These are phyloP conservation scores for Pseudachorutes palmiensis DNA, from an alignment of 1,140 invertebrate genomes.

Conservation along the genomic window DNA sequence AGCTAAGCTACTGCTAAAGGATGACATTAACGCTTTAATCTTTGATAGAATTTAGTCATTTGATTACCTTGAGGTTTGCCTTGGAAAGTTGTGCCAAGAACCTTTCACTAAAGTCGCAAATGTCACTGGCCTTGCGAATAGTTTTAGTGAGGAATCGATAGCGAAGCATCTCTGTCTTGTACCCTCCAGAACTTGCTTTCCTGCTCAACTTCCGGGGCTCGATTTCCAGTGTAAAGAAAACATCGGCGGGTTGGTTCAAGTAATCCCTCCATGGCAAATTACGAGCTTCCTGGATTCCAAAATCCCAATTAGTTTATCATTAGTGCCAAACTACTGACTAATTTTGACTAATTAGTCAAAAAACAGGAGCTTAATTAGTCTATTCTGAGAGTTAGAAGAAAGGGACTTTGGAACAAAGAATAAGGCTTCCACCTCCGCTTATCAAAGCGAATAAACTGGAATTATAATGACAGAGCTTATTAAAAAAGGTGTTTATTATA, in stretches of 20 bases:
- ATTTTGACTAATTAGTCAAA: not conserved
- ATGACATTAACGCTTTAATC: too few relatives aligned
- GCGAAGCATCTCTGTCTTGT: slow-evolving; percentile 33
- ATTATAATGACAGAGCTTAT: not conserved
- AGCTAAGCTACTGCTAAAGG: too few relatives aligned
- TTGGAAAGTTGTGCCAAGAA: slow-evolving; percentile 37
- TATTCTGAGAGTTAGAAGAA: not conserved
- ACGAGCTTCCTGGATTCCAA: slow-evolving; percentile 33
- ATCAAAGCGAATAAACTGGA: not conserved
- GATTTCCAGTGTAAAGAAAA: slow-evolving; percentile 37
- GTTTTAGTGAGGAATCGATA: slow-evolving; percentile 38
- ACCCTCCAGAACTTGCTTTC: not conserved
- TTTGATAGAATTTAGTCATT: not conserved
- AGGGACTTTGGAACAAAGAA: too few relatives aligned
- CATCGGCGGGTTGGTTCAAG: slow-evolving; percentile 33
- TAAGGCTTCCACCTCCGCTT: too few relatives aligned
- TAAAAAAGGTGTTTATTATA: not conserved
- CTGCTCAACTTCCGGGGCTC: slow-evolving; percentile 26
- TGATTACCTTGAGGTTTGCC: slow-evolving; percentile 32
- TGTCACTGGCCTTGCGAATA: slow-evolving; percentile 29
- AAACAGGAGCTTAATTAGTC: not conserved
- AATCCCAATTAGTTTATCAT: too few relatives aligned
- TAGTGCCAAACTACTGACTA: too few relatives aligned
- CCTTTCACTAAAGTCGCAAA: slow-evolving; percentile 35
- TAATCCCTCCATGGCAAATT: slow-evolving; percentile 37